Evolutionary conservation across 2,797 vertebrate genomes (phyloP), one percentile per base, ranked within the genome.

Genomic region (Sebastes hubbsi): DNA sequence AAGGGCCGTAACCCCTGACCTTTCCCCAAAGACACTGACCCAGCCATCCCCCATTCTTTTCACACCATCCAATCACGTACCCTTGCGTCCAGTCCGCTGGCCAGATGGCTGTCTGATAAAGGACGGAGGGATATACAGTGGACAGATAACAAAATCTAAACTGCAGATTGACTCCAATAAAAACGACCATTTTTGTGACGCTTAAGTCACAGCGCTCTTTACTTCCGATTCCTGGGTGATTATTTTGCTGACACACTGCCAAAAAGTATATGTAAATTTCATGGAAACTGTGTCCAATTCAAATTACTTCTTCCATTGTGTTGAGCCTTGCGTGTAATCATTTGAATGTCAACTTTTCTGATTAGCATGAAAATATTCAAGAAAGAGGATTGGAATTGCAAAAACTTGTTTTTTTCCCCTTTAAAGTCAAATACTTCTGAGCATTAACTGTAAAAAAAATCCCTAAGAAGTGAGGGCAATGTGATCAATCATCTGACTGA

Each of bases 31-130:
- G 93, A 94, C 91, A 91, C 91, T 93, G 90, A 94, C 92, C 91
- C 88, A 65, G 79, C 88, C 90, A 79, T 56, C 91, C 91, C 88
- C 92, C 89, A 89, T 87, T 86, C 87, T 92, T 93, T 94, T 94
- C 86, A 91, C 89, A 76, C 87, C 83, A 60, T 87, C 91, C 94
- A 95, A 94, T 95, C 93, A 80, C 69, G 75, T 81, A 87, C 55
- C 87, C 84, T 70, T 82, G 89, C 91, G 88, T 87, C 82, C 90
- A 82, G 88, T 84, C 82, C 89, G 87, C 83, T 83, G 88, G 86
- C 92, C 95, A 96, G 95, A 96, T 96, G 95, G 95, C 91, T 88
- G 88, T 94, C 88, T 94, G 92, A 93, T 94, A 92, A 94, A 92
- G 88, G 79, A 87, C 16, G 25, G 34, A 87, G 88, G 83, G 85